Base-by-base conservation (phyloP, 2,113 vertebrate species). In the Elaphurus davidianus region DNA sequence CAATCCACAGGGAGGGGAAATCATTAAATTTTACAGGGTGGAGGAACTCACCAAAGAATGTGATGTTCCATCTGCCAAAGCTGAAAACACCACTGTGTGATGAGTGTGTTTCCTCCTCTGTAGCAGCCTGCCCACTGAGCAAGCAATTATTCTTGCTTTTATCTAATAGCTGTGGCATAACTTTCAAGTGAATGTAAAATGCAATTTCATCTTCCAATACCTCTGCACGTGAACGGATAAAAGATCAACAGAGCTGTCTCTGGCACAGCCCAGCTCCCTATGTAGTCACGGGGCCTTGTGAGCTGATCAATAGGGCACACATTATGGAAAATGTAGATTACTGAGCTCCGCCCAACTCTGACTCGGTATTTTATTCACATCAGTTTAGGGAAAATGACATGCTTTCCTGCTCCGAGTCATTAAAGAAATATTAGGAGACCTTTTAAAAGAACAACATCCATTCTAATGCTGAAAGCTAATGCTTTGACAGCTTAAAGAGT, bases 101-200 rank as follows among this genome's bases (percentile, higher is more conserved):
- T 95, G 97, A 98, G 88, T 76, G 11, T 50, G 43, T 96, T 97
- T 98, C 95, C 98, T 98, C 85, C 89, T 98, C 92, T 96, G 93
- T 95, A 98, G 98, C 50, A 91, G 96, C 91, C 95, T 97, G 96
- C 97, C 95, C 97, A 98, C 98, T 97, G 98, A 98, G 97, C 87
- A 97, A 94, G 96, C 98, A 98, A 97, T 99, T 98, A 98, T 98
- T 98, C 98, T 97, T 98, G 91, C 92, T 98, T 98, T 98, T 98
- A 98, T 98, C 97, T 98, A 98, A 98, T 76, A 95, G 74, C 96
- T 98, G 83, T 89, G 91, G 97, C 13, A 54, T 91, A 97, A 97
- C 94, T 98, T 98, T 94, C 95, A 92, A 97, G 94, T 86, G 91
- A 97, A 98, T 93, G 59, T 36, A 98, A 96, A 98, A 98, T 96